Evolutionary conservation across 2,113 vertebrate species (phyloP), one percentile per base, ranked within the genome.

Genomic region (Garra rufa): DNA sequence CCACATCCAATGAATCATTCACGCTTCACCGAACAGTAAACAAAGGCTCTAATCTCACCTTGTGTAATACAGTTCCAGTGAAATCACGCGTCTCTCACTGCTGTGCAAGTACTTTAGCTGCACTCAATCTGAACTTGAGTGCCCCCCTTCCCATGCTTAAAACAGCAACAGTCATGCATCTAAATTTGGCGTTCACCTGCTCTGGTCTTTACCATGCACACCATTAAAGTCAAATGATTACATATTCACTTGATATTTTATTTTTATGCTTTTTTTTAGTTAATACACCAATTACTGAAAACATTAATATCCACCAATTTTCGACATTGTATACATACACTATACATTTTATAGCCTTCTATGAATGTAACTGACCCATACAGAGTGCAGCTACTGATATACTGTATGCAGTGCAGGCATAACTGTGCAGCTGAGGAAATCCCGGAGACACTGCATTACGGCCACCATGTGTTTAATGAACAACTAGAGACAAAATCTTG

Each of bases 21-120:
- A 13, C 92, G 85, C 57, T 85, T 57, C 83, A 87, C 90, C 9
- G 28, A 67, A 24, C 91, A 90, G 84, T 90, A 92, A 83, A 83
- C 81, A 85, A 52, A 88, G 41, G 50, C 44, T 24, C 34, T 83
- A 83, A 81, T 80, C 87, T 88, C 87, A 88, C 87, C 87, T 88
- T 85, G 74, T 76, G 71, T 43, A 85, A 83, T 24, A 76, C 26
- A 76, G 61, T 81, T 86, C 87, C 87, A 57, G 84, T 86, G 83
- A 84, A 84, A 76, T 86, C 81, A 76, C 76, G 44, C 44, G 81
- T 50, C 73, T 65, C 52, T 48, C 63, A 78, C 74, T 85, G 71
- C 75, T 65, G 73, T 81, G 83, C 61, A 43, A 70, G 78, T 28
- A 81, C 70, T 86, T 85, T 70, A 84, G 87, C 76, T 41, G 41